A percentile compares a stretch with the other conserved stretches of the same genome.
Conservation (phyloP, 1,140 invertebrate species). For the Papilio aristodemus region DNA sequence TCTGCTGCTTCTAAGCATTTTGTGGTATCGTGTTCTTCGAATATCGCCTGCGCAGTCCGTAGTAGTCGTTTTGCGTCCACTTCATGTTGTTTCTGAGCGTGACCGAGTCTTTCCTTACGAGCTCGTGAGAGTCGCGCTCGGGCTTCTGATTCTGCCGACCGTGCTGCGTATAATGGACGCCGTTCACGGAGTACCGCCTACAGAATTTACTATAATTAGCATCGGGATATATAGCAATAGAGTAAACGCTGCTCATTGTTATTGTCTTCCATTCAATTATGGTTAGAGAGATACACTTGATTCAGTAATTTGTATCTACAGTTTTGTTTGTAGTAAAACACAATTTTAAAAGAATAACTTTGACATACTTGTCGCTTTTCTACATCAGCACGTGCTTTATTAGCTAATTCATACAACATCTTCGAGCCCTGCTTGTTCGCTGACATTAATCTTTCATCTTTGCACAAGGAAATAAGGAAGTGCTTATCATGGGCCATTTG, state of each 20-base stretch:
- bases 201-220: conserved; percentile 5
- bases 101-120: conserved; percentile 53
- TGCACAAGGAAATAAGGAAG: conserved; percentile 66
- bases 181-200: conserved; percentile 67
- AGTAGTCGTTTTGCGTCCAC: conserved; percentile 61
- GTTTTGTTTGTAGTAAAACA: not conserved
- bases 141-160: conserved; percentile 55
- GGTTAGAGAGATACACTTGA: too few relatives aligned
- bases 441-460: conserved; percentile 66
- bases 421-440: conserved; percentile 66
- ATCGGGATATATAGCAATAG: too few relatives aligned
- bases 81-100: conserved; percentile 57
- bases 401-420: conserved; percentile 58
- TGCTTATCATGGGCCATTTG: conserved; percentile 75
- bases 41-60: conserved; percentile 44
- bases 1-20: conserved; percentile 67
- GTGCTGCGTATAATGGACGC: conserved; percentile 62
- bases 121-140: conserved; percentile 52
- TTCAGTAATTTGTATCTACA: too few relatives aligned
- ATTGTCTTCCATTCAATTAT: too few relatives aligned
- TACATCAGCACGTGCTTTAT: conserved; percentile 63
- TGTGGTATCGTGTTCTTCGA: conserved; percentile 56
- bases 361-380: conserved; percentile 66
- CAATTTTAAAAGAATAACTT: not conserved
- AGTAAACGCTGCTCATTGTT: too few relatives aligned